Evolutionary conservation across 1,140 invertebrate genomes (phyloP).

Genomic region (Drosophila carrolli): DNA sequence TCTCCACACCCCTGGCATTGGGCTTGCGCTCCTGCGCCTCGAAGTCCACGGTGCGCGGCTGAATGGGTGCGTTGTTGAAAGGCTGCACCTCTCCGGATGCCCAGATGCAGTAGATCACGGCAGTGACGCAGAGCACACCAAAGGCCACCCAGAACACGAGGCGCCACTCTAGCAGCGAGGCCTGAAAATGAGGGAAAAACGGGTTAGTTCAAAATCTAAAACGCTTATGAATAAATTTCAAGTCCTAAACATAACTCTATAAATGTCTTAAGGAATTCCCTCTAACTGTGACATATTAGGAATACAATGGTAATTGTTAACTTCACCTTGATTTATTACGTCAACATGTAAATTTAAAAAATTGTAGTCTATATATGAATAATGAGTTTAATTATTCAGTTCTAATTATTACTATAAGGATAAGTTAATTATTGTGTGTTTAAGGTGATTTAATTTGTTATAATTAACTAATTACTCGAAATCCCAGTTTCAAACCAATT

Average conservation of each 20-base stretch:
- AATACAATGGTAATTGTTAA: too few relatives aligned
- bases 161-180: constrained; percentile 91
- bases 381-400: too few relatives aligned
- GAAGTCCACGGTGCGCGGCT: constrained; percentile 57
- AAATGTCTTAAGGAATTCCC: too few relatives aligned
- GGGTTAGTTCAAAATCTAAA: background rate
- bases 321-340: too few relatives aligned
- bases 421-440: background rate
- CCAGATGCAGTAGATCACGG: constrained; percentile 89
- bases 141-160: constrained; percentile 93
- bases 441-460: background rate
- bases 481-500: too few relatives aligned
- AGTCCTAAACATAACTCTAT: background rate
- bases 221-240: background rate
- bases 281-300: too few relatives aligned
- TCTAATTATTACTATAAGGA: too few relatives aligned
- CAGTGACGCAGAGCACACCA: constrained; percentile 88
- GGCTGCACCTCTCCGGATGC: constrained; percentile 90
- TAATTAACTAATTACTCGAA: too few relatives aligned
- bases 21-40: constrained; percentile 66
- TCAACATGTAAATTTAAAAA: too few relatives aligned
- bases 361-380: too few relatives aligned
- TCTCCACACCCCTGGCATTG: constrained; percentile 32
- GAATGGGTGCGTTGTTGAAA: constrained; percentile 87
- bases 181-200: constrained; percentile 84